Base-by-base conservation (phyloP, 2,113 vertebrate species). In the Nycticorax nycticorax region DNA sequence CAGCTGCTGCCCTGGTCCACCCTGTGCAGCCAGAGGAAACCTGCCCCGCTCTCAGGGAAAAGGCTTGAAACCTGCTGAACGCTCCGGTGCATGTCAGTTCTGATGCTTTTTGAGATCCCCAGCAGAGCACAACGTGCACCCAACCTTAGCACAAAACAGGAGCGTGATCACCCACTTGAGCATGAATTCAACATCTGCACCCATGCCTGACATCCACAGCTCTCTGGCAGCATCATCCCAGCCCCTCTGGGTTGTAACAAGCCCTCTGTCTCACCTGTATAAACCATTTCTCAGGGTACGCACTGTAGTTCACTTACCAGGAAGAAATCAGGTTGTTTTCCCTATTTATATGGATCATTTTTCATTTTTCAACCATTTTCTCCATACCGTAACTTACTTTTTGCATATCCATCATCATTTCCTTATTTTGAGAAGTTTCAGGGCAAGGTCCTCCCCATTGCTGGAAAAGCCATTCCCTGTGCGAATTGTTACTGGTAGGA, bases 181-280 rank as follows among this genome's bases (percentile, higher is more conserved):
- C 48, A 20, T 3, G 37, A 43, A 12, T 37, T 45, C 35, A 68
- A 45, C 0, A 0, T 17, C 47, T 32, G 47, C 48, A 53, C 18
- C 33, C 11, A n/a, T 33, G 53, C 53, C 28, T 1, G 1, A 12
- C 0, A 1, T 4, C 82, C 1, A 0, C 57, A 72, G 57, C 8
- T 9, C 37, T 39, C 68, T 1, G 6, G 13, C 45, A 83, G 50
- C 53, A 30, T 3, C 45, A 8, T 8, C n/a, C 33, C 50, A 66
- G 35, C 30, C 62, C 21, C 41, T 30, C 80, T 0, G 1, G 12
- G 41, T 1, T 41, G 23, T 24, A 8, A 20, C 32, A 8, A 39
- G 3, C 18, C 45, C 83, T 32, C 47, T 16, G 18, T 27, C 47
- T 53, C 41, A 35, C 75, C 24, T 4, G 0, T 13, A 12, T 1